Evolutionary conservation across 2,797 vertebrate genomes (phyloP).

Genomic region (Phrynocephalus guinanensis): DNA sequence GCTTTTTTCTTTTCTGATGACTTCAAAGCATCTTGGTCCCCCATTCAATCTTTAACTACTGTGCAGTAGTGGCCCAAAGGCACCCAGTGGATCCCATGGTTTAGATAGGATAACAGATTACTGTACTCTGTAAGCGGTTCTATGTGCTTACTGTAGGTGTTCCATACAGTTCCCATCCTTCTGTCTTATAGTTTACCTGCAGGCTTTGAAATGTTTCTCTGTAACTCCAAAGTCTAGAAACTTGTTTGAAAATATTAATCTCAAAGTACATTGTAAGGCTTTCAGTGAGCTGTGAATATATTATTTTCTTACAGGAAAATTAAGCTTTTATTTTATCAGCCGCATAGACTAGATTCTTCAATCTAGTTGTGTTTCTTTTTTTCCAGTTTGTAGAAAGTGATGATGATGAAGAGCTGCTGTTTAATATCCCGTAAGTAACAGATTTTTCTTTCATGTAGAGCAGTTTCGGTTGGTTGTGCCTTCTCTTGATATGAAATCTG

Average conservation of each 20-base stretch:
- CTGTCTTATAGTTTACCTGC: not conserved
- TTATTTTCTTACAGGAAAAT: not conserved
- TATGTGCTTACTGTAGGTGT: not conserved
- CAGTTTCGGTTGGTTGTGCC: not conserved
- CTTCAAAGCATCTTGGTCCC: too few species aligned
- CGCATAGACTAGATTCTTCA: not conserved
- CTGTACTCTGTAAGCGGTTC: not conserved
- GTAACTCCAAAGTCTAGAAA: not conserved
- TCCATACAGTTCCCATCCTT: not conserved
- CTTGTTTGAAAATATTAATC: not conserved
- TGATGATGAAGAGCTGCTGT: conserved; percentile 94
- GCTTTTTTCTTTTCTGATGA: too few species aligned
- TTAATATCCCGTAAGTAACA: conserved; percentile 94
- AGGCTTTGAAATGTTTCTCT: not conserved
- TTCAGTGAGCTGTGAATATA: not conserved
- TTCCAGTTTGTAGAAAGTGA: conserved; percentile 95
- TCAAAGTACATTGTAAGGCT: not conserved
- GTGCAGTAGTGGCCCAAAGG: too few species aligned
- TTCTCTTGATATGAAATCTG: not conserved
- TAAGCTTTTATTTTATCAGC: not conserved
- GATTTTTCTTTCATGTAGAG: fast-evolving
- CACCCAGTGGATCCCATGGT: too few species aligned
- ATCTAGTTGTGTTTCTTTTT: conserved; percentile 1
- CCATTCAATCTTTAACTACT: too few species aligned
- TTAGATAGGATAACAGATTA: too few species aligned